Conservation (phyloP, 2,797 vertebrate genomes). For the Silurus lanzhouensis region DNA sequence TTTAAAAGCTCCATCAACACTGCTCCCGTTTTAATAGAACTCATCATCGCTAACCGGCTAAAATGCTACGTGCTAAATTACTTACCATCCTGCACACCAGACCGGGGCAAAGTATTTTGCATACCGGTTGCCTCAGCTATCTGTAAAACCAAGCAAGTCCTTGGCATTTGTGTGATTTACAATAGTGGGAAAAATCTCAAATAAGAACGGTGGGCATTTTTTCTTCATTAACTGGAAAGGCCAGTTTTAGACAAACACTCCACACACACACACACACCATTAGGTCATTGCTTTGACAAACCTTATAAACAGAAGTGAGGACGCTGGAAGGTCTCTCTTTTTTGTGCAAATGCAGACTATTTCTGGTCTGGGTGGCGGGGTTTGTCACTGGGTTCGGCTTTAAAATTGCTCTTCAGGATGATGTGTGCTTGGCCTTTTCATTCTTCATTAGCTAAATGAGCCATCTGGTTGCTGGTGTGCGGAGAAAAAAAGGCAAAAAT, state of each 20-base stretch:
- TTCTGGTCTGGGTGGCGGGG: not conserved
- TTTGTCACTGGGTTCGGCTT: slow-evolving; percentile 66
- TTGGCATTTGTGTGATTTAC: not conserved
- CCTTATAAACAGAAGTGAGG: not conserved
- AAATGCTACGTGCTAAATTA: not conserved
- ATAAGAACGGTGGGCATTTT: not conserved
- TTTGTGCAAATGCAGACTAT: not conserved
- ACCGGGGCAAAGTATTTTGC: not conserved
- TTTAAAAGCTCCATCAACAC: not conserved
- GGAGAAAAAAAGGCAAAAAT: too few relatives aligned
- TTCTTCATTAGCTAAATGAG: slow-evolving; percentile 73
- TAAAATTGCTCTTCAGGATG: slow-evolving; percentile 69
- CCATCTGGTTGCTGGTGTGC: slow-evolving; percentile 70
- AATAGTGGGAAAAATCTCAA: not conserved
- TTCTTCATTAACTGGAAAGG: slow-evolving; percentile 19
- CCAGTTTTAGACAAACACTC: slow-evolving; percentile 13
- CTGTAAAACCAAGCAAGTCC: not conserved
- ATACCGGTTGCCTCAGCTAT: too few relatives aligned
- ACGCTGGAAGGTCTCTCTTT: not conserved
- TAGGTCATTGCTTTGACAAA: not conserved
- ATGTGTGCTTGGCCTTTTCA: slow-evolving; percentile 78
- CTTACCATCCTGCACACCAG: not conserved
- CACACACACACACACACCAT: not conserved
- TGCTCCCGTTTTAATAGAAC: not conserved
- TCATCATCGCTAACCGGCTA: not conserved